Percentiles rank a stretch among this genome's conserved stretches.
These are phyloP conservation scores for Microcebus lehilahytsara DNA, from an alignment of 2,113 vertebrate species.

Conservation along the genomic window DNA sequence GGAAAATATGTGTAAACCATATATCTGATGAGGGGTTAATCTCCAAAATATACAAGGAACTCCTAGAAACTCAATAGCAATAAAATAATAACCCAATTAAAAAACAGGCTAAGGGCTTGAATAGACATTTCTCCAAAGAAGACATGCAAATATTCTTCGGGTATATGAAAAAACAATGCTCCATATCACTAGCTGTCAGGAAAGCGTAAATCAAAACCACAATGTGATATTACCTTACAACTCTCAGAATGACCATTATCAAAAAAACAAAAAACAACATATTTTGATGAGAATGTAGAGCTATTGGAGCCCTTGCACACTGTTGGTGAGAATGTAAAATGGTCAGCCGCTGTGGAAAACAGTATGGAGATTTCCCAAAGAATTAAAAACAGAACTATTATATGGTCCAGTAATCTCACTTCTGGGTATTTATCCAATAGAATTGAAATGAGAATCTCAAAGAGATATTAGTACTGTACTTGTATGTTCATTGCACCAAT, in stretches of 20 bases:
- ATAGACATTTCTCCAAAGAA: neutral
- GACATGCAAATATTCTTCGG: neutral
- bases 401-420: neutral
- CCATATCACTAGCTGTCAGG: neutral
- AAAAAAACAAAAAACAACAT: neutral
- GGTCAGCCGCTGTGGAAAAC: neutral
- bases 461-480: neutral
- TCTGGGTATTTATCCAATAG: neutral
- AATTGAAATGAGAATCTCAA: neutral
- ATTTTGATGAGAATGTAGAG: neutral
- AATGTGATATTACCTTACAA: neutral
- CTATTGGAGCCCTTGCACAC: neutral
- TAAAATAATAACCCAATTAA: neutral
- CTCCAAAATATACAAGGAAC: neutral
- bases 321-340: neutral
- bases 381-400: neutral
- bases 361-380: neutral
- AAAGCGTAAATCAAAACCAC: neutral
- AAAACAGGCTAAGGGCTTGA: neutral
- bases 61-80: neutral
- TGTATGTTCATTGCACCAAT: neutral
- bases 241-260: neutral
- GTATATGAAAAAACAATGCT: neutral
- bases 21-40: neutral
- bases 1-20: neutral